Conservation (phyloP, 2,888 invertebrate genomes). For the Xiphydria camelus region DNA sequence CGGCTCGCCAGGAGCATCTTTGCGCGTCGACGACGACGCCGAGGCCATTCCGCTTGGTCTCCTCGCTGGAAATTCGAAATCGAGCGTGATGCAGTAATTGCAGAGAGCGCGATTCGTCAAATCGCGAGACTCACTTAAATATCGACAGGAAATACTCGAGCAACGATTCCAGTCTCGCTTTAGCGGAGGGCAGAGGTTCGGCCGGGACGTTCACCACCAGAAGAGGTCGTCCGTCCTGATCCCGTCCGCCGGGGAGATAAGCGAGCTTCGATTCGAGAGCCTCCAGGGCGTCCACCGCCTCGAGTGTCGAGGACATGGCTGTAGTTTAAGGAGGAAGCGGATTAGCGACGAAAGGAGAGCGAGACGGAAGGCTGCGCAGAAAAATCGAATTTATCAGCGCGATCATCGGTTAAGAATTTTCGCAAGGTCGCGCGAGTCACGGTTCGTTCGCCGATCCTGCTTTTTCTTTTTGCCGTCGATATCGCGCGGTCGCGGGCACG, state of each 20-base stretch:
- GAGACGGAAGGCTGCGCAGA: no score
- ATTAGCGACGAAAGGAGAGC: no score
- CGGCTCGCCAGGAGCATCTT: constrained; percentile 66
- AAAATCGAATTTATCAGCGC: no score
- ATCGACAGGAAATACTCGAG: constrained; percentile 62
- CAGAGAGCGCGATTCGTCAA: neutral
- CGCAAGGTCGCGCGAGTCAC: no score
- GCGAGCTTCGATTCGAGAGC: constrained; percentile 65
- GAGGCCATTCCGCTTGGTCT: constrained; percentile 62
- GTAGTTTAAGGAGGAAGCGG: no score
- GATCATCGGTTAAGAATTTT: no score
- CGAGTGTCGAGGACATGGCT: constrained; percentile 47
- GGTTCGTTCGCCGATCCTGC: no score
- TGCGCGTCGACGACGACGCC: constrained; percentile 69
- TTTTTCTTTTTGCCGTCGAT: no score
- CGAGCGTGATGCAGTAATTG: neutral
- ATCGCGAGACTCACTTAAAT: constrained; percentile 59
- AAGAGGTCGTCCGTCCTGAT: constrained; percentile 67
- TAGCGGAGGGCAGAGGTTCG: constrained; percentile 60
- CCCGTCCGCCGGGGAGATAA: constrained; percentile 69
- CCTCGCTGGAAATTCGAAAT: constrained; percentile 52
- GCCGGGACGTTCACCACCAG: constrained; percentile 65
- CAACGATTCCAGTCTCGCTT: constrained; percentile 51
- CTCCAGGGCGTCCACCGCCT: constrained; percentile 64
- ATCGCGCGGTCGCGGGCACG: no score